phyloP scores from a whole-genome alignment of 1,140 invertebrate genomes.

The Trypoxylus dichotomus region DNA sequence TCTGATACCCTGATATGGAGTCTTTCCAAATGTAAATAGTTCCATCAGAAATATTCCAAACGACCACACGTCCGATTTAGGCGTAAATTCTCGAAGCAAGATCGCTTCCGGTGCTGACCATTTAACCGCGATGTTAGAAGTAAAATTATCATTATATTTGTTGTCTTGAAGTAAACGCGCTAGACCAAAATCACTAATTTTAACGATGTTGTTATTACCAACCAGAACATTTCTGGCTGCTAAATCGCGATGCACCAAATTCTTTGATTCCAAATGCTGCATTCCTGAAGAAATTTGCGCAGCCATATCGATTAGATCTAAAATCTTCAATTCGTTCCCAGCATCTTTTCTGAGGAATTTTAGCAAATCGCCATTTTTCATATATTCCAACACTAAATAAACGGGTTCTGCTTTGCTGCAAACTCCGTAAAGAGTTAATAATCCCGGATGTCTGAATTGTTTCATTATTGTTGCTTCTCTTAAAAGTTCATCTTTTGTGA shows the following conservation, averaged over 20 bases:
- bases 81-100: slow-evolving; percentile 88
- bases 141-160: slow-evolving; percentile 80
- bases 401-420: neutral
- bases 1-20: slow-evolving; percentile 77
- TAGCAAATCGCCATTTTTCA: neutral
- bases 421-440: neutral
- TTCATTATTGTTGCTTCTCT: neutral
- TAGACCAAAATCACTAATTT: slow-evolving; percentile 90
- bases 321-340: neutral
- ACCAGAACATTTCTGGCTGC: slow-evolving; percentile 88
- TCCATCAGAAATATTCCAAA: slow-evolving; percentile 93
- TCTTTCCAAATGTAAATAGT: slow-evolving; percentile 83
- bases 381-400: neutral
- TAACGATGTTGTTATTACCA: slow-evolving; percentile 72
- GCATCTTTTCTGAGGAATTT: neutral
- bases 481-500: neutral
- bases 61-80: slow-evolving; percentile 94
- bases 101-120: slow-evolving; percentile 93
- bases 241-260: slow-evolving; percentile 86
- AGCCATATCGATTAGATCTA: slow-evolving; percentile 50
- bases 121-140: slow-evolving; percentile 69
- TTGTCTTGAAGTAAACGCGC: slow-evolving; percentile 65
- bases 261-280: slow-evolving; percentile 72
- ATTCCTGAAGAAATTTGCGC: slow-evolving; percentile 87
- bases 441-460: neutral